Evolutionary conservation across 2,113 vertebrate genomes (phyloP).

Genomic region (Fulica atra): DNA sequence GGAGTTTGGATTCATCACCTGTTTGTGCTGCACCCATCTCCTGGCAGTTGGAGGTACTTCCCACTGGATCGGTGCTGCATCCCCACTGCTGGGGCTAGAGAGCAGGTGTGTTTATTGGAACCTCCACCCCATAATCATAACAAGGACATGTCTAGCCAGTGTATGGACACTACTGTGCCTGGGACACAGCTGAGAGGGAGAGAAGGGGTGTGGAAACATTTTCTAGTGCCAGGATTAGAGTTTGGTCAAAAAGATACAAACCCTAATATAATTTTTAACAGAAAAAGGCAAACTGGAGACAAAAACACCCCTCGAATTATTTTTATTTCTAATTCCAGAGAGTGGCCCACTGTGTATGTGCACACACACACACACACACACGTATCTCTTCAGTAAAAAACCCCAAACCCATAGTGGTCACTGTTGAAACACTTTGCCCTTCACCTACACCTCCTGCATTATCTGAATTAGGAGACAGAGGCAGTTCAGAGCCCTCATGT

Average conservation of each 20-base stretch:
- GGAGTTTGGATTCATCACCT: neutral
- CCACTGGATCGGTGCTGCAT: neutral
- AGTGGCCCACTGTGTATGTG: neutral
- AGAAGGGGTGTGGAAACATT: neutral
- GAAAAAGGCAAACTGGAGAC: neutral
- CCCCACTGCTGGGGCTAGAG: neutral
- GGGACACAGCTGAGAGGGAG: neutral
- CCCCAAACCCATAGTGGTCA: neutral
- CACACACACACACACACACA: neutral
- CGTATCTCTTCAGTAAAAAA: neutral
- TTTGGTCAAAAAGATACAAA: neutral
- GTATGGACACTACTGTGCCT: accelerated
- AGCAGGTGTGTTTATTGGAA: neutral
- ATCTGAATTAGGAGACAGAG: neutral
- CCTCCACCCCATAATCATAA: neutral
- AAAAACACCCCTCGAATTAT: neutral
- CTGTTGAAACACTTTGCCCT: neutral
- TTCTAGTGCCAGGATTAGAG: neutral
- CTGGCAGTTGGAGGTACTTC: neutral
- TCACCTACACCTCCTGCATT: neutral
- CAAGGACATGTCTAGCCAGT: accelerated
- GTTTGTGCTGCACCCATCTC: neutral
- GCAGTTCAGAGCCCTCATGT: neutral
- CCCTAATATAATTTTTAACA: neutral
- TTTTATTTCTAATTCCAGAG: slow-evolving; percentile 44